These are phyloP conservation scores for Lepeophtheirus nordmannii DNA, from an alignment of 2,888 invertebrate genomes.

Conservation along the genomic window DNA sequence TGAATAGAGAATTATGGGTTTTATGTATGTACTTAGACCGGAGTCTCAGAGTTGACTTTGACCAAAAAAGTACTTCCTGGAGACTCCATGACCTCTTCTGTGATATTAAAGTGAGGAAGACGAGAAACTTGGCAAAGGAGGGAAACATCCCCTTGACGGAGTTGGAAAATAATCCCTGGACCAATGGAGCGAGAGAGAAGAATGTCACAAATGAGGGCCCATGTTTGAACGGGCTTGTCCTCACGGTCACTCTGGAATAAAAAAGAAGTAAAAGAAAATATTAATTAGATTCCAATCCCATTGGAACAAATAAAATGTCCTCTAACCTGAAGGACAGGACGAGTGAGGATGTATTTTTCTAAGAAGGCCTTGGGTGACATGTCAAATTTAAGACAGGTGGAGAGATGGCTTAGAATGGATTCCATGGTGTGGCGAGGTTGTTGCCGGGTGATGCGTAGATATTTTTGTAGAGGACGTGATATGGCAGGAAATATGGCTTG, in stretches of 20 bases:
- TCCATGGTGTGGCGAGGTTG: conserved; percentile 91
- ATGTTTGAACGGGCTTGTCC: conserved; percentile 64
- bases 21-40: too few relatives aligned
- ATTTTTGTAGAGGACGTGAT: conserved; percentile 89
- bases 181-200: conserved; percentile 69
- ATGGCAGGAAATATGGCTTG: conserved; percentile 94
- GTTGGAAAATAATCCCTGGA: conserved; percentile 67
- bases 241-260: conserved; percentile 52
- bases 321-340: conserved; percentile 55
- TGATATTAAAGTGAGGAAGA: conserved; percentile 82
- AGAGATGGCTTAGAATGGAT: conserved; percentile 72
- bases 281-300: neutral
- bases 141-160: conserved; percentile 81
- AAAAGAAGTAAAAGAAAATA: conserved; percentile 9
- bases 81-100: conserved; percentile 89
- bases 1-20: too few relatives aligned
- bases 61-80: conserved; percentile 88
- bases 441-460: conserved; percentile 80
- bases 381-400: conserved; percentile 79
- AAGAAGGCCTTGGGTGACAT: conserved; percentile 85
- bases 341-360: conserved; percentile 73
- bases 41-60: conserved; percentile 85
- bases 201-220: conserved; percentile 88
- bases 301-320: neutral
- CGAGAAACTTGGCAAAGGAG: conserved; percentile 67